Evolutionary conservation across 2,113 vertebrate genomes (phyloP), one percentile per base, ranked within the genome.

Genomic region (Australoheros scitulus): DNA sequence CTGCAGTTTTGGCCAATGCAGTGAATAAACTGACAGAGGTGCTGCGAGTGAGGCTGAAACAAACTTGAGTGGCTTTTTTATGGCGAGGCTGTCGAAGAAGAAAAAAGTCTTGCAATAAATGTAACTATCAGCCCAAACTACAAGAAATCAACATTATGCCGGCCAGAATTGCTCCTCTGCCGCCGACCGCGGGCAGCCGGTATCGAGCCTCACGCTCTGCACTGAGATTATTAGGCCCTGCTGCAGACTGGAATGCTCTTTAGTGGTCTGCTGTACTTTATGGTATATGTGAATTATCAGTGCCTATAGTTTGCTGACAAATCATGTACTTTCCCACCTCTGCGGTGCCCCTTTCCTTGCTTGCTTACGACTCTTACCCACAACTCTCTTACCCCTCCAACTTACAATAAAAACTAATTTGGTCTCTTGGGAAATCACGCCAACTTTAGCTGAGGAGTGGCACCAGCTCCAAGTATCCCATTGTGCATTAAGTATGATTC

Each of bases 361-460:
- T 24, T n/a, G 52, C 84, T 81, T 81, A 65, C 55, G 2, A 43
- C 82, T 68, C 78, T 86, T 68, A 83, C 80, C 61, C 88, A 79
- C 81, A 82, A 76, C 38, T 64, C 52, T 80, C 80, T 43, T 76
- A 81, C 70, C 78, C 81, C 84, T 59, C 83, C 83, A 87, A 85
- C 68, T 70, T 80, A 77, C 76, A 85, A 92, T 92, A 92, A 93
- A 92, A 92, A 91, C 76, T 86, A 90, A 93, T 94, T 92, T 92
- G 68, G 78, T 76, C 83, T 82, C 84, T 20, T 2, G 85, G 93
- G 91, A 94, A 94, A 92, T 90, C 87, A 89, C 77, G 55, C 38
- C 82, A 87, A 83, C 64, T 79, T 84, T 50, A 65, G 58, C 70
- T 43, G 83, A 85, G 78, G 68, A 84, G 85, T 88, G 93, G 89